Percentiles rank a stretch among this genome's conserved stretches.
Evolutionary conservation across 2,888 invertebrate genomes (phyloP).

Genomic region (Hypena proboscidalis): DNA sequence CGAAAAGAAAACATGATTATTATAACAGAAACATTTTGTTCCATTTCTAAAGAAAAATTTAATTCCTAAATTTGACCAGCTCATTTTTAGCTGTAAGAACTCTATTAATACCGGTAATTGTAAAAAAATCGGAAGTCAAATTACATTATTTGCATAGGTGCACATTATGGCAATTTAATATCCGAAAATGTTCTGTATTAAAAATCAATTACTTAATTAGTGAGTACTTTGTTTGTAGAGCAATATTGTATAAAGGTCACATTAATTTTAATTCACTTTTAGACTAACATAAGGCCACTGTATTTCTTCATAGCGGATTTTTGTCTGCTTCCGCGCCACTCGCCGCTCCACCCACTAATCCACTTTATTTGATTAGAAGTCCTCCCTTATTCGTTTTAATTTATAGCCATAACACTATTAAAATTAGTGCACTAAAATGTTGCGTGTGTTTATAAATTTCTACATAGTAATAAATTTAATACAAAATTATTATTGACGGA

Average conservation of each 20-base stretch:
- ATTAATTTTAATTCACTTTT: conserved; percentile 42
- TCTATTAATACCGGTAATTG: no score
- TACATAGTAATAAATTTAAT: no score
- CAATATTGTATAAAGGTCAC: conserved; percentile 39
- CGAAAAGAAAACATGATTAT: no score
- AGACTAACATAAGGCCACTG: conserved; percentile 46
- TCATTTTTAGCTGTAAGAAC: no score
- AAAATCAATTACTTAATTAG: conserved; percentile 22
- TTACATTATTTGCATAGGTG: no score
- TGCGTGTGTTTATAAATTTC: not conserved
- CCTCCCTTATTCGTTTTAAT: not conserved
- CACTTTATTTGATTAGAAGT: conserved; percentile 2
- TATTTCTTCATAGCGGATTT: conserved; percentile 52
- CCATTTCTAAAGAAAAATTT: no score
- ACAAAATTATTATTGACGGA: no score
- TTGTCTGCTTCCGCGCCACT: conserved; percentile 48
- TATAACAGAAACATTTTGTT: no score
- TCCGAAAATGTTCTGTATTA: conserved; percentile 1
- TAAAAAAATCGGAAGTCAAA: no score
- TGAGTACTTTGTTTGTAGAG: conserved; percentile 23
- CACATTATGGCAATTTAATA: no score
- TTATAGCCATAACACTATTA: not conserved
- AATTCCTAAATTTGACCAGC: no score
- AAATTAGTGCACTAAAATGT: not conserved
- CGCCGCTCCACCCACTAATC: conserved; percentile 32